Base-by-base conservation (phyloP, 2,888 invertebrate species). In the Serrognathus titanus region DNA sequence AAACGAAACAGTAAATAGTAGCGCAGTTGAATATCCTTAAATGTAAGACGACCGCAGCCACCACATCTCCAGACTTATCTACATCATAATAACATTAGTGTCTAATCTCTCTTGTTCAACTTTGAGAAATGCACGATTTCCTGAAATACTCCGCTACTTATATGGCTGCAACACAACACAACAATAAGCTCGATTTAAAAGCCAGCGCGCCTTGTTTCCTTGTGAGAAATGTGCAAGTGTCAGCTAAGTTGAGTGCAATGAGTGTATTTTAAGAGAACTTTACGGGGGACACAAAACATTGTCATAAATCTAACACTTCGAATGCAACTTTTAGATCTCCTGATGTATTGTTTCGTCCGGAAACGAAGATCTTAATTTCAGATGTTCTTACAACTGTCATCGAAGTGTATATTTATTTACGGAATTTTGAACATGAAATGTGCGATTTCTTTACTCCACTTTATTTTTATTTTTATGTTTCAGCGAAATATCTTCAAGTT, bases 141-240 rank as follows among this genome's bases (percentile, higher is more conserved):
- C 56, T 24, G 51, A 48, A 51, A 52, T 38, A 10, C 20, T 52
- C 52, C 46, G 52, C 36, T 36, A 39, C 10, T 49, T 49, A 48
- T 48, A 39, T 36, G 49, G 41, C 20, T 45, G 49, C 35, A 45
- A 16, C 24, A 51, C 51, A 41, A 55, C 58, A 48, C 51, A 58
- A 58, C 58, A 58, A 58, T 58, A 58, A 58, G 55, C 55, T 48
- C 55, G 55, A 55, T 58, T 58, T 58, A 58, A 55, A 54, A 58
- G 58, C 48, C 56, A 41, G 46, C 37, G 38, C 51, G 43, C 41
- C 55, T 55, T 55, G 52, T 58, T 58, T 55, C 46, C 58, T 43
- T 45, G 51, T 49, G 55, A 55, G 58, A 52, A 58, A 58, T 58
- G 55, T 55, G 52, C 51, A 51, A 52, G 39, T 53, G 58, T 58